These are phyloP conservation scores for Mugil cephalus DNA, from an alignment of 2,113 vertebrate species.

Conservation along the genomic window DNA sequence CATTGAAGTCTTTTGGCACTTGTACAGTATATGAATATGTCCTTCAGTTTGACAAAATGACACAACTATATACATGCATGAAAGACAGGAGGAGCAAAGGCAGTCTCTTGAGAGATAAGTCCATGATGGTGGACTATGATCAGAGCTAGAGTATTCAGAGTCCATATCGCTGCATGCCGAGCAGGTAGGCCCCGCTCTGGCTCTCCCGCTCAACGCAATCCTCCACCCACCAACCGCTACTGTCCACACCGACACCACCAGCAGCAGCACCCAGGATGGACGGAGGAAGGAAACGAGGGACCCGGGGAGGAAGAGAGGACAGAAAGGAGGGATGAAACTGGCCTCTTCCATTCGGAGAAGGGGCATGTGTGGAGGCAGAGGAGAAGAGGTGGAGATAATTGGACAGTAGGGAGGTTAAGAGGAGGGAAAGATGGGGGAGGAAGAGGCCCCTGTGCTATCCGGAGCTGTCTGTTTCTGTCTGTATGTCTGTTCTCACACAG, in stretches of 20 bases:
- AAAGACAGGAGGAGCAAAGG: slow-evolving; percentile 83
- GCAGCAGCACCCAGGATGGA: slow-evolving; percentile 77
- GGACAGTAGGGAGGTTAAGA: slow-evolving; percentile 72
- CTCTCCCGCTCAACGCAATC: slow-evolving; percentile 83
- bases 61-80: slow-evolving; percentile 86
- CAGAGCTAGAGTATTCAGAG: slow-evolving; percentile 80
- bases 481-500: slow-evolving; percentile 95
- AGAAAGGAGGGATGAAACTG: slow-evolving; percentile 85
- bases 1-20: slow-evolving; percentile 83
- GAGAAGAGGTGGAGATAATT: slow-evolving; percentile 66
- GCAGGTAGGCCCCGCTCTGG: slow-evolving; percentile 81
- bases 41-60: slow-evolving; percentile 82
- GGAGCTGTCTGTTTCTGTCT: slow-evolving; percentile 88
- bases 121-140: slow-evolving; percentile 74
- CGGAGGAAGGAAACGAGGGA: slow-evolving; percentile 76
- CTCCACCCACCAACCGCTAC: slow-evolving; percentile 87
- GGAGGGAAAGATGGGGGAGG: slow-evolving; percentile 57
- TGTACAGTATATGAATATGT: slow-evolving; percentile 86
- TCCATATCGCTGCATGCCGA: slow-evolving; percentile 84
- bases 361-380: slow-evolving; percentile 78
- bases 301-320: slow-evolving; percentile 86
- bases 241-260: slow-evolving; percentile 81
- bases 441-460: slow-evolving; percentile 85
- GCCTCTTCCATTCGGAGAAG: slow-evolving; percentile 83
- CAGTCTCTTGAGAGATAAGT: slow-evolving; percentile 81